phyloP scores from a whole-genome alignment of 1,140 invertebrate genomes.

The Apis cerana region DNA sequence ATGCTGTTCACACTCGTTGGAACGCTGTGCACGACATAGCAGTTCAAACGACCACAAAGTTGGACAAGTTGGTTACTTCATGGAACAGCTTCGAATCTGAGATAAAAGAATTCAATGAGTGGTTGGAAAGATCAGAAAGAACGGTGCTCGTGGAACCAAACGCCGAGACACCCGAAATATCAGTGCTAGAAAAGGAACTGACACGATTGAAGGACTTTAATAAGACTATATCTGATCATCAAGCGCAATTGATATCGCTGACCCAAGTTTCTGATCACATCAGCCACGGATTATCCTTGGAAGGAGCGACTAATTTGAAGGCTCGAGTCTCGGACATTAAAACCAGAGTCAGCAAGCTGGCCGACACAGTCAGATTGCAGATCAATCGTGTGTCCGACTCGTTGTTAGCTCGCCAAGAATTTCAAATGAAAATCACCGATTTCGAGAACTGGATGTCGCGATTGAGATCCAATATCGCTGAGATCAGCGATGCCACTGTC shows the following conservation, averaged over 20 bases:
- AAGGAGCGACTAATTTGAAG: slow-evolving; percentile 88
- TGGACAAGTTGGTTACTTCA: slow-evolving; percentile 89
- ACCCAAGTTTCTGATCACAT: slow-evolving; percentile 91
- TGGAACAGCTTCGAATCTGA: slow-evolving; percentile 92
- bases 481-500: slow-evolving; percentile 90
- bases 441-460: slow-evolving; percentile 93
- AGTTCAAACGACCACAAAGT: slow-evolving; percentile 87
- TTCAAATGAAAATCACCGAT: slow-evolving; percentile 89
- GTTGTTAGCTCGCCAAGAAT: slow-evolving; percentile 90
- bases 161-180: slow-evolving; percentile 84
- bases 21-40: slow-evolving; percentile 88
- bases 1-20: slow-evolving; percentile 90
- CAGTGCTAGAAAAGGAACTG: slow-evolving; percentile 88
- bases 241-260: slow-evolving; percentile 89
- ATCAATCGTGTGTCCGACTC: slow-evolving; percentile 91
- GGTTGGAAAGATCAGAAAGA: slow-evolving; percentile 87
- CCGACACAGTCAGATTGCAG: slow-evolving; percentile 87
- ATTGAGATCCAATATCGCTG: slow-evolving; percentile 87
- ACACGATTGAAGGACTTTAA: slow-evolving; percentile 88
- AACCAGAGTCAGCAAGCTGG: slow-evolving; percentile 85
- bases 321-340: slow-evolving; percentile 88
- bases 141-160: slow-evolving; percentile 81
- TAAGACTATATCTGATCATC: slow-evolving; percentile 90
- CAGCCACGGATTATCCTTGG: slow-evolving; percentile 87
- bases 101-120: slow-evolving; percentile 86